Evolutionary conservation across 1,140 invertebrate genomes (phyloP), one percentile per base, ranked within the genome.

Genomic region (Trichonephila inaurata): DNA sequence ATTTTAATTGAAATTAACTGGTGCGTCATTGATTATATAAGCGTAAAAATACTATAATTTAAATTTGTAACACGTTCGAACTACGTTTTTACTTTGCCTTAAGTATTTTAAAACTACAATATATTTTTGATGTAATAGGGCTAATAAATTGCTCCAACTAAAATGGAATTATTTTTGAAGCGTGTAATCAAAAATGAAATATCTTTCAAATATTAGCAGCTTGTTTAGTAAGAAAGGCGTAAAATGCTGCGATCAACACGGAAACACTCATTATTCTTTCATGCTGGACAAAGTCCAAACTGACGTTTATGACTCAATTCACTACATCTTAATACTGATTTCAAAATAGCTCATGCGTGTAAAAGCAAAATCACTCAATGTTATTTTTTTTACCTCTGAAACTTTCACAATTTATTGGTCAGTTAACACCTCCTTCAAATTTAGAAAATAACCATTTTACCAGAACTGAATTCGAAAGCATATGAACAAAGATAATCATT

Each of bases 261-360:
- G 44, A 61, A 44, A 91, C 69, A 33, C 18, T 89, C 62, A 66
- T 91, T 81, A 72, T 58, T n/a, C 72, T 62, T 82, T 44, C 33
- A 12, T 62, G 72, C 86, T 91, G 89, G 89, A 81, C 66, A 81
- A 19, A 82, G 72, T 72, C 89, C 89, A 91, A 91, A 61, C 28
- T 61, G 89, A 81, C 72, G 33, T 81, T 91, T 91, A 91, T 82
- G 51, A 58, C 72, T 91, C 72, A 77, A 91, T 91, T 91, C 40
- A 10, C 24, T 61, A 69, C n/a, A 89, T 72, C 58, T 82, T 91
- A 61, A 81, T 91, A 12, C 44, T 60, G 69, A 58, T 51, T 91
- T 51, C 16, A 12, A 61, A 91, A 91, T 60, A 72, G 60, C 44
- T 33, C 72, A 77, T 91, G 89, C 89, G 89, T 91, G 89, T 61